phyloP scores from a whole-genome alignment of 2,888 invertebrate species.

The Xylota sylvarum region DNA sequence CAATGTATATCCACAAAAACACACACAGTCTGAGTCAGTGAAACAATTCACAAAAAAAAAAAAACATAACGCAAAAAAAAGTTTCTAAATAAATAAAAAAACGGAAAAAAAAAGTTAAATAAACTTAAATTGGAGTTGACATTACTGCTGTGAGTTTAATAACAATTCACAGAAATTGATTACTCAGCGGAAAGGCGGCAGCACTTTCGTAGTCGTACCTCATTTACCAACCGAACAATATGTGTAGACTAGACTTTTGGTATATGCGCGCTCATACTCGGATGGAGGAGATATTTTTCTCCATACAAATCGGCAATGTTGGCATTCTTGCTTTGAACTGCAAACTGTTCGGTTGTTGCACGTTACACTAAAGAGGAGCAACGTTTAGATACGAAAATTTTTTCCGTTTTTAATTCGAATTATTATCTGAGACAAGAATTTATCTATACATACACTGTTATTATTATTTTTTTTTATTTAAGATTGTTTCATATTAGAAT shows the following conservation, averaged over 20 bases:
- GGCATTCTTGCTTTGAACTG: conserved; percentile 85
- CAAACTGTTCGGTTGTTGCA: conserved; percentile 83
- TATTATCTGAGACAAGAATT: neutral
- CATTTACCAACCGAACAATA: conserved; percentile 59
- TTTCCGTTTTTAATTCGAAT: conserved; percentile 29
- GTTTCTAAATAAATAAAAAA: conserved; percentile 4
- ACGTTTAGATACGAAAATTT: conserved; percentile 50
- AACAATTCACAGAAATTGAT: conserved; percentile 57
- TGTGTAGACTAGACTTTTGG: neutral
- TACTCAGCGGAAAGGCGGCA: conserved; percentile 72
- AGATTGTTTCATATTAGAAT: neutral
- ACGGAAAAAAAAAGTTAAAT: neutral
- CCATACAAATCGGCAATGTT: conserved; percentile 80
- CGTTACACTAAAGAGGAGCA: conserved; percentile 39
- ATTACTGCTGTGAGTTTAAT: neutral
- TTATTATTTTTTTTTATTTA: neutral
- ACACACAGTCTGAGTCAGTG: conserved; percentile 47
- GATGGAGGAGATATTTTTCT: conserved; percentile 69
- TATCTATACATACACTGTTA: no score
- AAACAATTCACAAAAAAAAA: conserved; percentile 45
- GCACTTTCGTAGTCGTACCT: conserved; percentile 59
- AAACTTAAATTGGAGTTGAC: conserved; percentile 12
- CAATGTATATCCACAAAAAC: conserved; percentile 65
- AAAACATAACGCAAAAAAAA: conserved; percentile 22
- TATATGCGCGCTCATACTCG: neutral